Conservation (phyloP, 2,888 invertebrate species). For the Xylophagus ater region DNA sequence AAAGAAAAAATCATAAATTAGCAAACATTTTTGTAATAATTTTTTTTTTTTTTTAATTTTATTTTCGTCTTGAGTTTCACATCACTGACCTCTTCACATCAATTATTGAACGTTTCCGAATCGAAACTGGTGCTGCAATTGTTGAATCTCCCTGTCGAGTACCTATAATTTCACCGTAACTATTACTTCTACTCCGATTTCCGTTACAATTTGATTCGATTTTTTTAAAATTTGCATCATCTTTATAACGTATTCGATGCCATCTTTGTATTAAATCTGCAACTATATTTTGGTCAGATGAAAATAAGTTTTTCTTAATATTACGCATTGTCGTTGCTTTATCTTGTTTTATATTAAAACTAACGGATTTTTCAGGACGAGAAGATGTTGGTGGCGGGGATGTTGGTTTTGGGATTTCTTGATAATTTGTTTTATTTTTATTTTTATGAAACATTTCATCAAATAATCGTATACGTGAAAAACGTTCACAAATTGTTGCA, state of each 20-base stretch:
- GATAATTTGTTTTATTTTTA: not conserved
- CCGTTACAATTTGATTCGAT: not conserved
- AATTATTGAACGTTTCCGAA: not conserved
- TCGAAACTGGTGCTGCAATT: not conserved
- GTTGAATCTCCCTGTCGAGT: too few relatives aligned
- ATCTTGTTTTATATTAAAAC: too few relatives aligned
- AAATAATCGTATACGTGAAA: constrained; percentile 5
- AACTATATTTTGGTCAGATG: constrained; percentile 1
- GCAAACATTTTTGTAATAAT: too few relatives aligned
- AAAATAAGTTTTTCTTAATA: constrained; percentile 2
- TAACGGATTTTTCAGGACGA: too few relatives aligned
- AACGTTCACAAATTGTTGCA: constrained; percentile 1
- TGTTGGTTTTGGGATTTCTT: constrained; percentile 5
- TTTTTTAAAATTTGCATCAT: too few relatives aligned
- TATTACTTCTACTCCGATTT: too few relatives aligned
- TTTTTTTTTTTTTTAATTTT: not conserved
- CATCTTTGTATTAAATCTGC: not conserved
- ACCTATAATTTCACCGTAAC: too few relatives aligned
- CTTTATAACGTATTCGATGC: not conserved
- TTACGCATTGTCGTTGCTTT: not conserved
- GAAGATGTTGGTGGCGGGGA: too few relatives aligned
- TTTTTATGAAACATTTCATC: constrained; percentile 6
- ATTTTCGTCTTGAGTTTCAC: not conserved
- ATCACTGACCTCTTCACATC: not conserved
- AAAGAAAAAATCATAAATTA: constrained; percentile 1